Percentiles rank a stretch among this genome's conserved stretches.
These are phyloP conservation scores for Alviniconcha strummeri DNA, from an alignment of 2,888 invertebrate species.

Conservation along the genomic window DNA sequence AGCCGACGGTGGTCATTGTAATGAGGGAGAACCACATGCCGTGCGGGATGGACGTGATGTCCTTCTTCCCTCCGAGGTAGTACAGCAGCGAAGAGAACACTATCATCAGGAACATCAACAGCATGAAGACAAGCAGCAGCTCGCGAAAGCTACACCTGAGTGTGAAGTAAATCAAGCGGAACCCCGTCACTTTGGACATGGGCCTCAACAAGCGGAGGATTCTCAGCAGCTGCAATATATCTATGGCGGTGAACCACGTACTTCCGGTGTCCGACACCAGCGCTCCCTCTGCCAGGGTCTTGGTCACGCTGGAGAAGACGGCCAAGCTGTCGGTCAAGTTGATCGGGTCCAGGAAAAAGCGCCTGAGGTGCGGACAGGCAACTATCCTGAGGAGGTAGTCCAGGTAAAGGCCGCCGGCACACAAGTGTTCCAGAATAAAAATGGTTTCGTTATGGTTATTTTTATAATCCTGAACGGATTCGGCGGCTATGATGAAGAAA, in stretches of 20 bases:
- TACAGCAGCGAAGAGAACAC: conserved; percentile 24
- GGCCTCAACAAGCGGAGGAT: conserved; percentile 57
- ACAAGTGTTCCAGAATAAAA: not conserved
- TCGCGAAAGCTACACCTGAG: conserved; percentile 58
- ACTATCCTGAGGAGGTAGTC: conserved; percentile 55
- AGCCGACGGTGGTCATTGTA: conserved; percentile 40
- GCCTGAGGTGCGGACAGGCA: conserved; percentile 47
- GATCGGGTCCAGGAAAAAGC: conserved; percentile 50
- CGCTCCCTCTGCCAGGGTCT: too few species aligned
- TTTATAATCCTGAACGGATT: too few species aligned
- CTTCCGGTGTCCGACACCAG: too few species aligned
- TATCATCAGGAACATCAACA: not conserved
- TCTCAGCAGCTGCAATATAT: conserved; percentile 56
- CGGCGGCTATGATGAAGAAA: not conserved
- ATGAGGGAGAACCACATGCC: conserved; percentile 37
- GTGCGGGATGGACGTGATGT: conserved; percentile 23
- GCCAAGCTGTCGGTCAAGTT: conserved; percentile 58
- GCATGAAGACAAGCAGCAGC: conserved; percentile 55
- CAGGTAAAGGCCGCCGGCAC: conserved; percentile 53
- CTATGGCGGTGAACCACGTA: conserved; percentile 42
- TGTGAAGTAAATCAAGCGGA: conserved; percentile 58
- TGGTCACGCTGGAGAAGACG: conserved; percentile 49
- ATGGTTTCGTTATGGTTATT: too few species aligned
- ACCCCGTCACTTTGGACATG: conserved; percentile 55
- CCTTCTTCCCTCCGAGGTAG: conserved; percentile 12